Conservation (phyloP, 2,888 invertebrate genomes). For the Dryococelus australis region DNA sequence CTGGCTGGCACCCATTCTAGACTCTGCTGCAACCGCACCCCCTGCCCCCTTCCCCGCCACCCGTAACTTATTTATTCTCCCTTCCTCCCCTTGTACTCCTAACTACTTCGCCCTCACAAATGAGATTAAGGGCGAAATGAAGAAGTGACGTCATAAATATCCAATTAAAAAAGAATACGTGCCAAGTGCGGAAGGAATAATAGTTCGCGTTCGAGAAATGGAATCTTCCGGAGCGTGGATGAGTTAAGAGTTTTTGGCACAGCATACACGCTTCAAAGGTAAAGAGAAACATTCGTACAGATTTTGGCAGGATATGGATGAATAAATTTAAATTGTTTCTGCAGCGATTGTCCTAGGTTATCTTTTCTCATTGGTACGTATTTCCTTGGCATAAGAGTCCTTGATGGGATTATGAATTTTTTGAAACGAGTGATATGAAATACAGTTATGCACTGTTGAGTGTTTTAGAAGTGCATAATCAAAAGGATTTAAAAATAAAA, state of each 20-base stretch:
- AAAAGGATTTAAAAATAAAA: too few relatives aligned
- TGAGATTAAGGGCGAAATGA: constrained; percentile 9
- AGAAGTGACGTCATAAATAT: constrained; percentile 16
- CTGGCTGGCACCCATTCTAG: not conserved
- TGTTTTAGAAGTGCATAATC: too few relatives aligned
- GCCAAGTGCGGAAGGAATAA: not conserved
- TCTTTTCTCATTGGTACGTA: too few relatives aligned
- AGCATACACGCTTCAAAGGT: too few relatives aligned
- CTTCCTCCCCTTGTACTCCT: not conserved
- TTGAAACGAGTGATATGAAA: too few relatives aligned
- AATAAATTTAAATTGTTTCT: too few relatives aligned
- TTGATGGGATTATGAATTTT: too few relatives aligned
- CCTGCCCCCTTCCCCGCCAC: not conserved
- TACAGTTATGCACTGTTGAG: too few relatives aligned
- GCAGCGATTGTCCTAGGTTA: too few relatives aligned
- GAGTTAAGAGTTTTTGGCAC: not conserved
- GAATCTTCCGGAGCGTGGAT: not conserved
- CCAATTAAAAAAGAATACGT: constrained; percentile 16
- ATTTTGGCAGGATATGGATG: too few relatives aligned
- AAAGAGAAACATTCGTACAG: too few relatives aligned
- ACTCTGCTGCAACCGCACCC: not conserved
- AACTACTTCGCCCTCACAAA: not conserved
- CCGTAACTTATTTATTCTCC: not conserved
- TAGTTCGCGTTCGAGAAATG: not conserved
- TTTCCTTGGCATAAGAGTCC: too few relatives aligned